A percentile compares a stretch with the other conserved stretches of the same genome.
These are phyloP conservation scores for Parthenolecanium corni DNA, from an alignment of 2,888 invertebrate species.

Conservation along the genomic window DNA sequence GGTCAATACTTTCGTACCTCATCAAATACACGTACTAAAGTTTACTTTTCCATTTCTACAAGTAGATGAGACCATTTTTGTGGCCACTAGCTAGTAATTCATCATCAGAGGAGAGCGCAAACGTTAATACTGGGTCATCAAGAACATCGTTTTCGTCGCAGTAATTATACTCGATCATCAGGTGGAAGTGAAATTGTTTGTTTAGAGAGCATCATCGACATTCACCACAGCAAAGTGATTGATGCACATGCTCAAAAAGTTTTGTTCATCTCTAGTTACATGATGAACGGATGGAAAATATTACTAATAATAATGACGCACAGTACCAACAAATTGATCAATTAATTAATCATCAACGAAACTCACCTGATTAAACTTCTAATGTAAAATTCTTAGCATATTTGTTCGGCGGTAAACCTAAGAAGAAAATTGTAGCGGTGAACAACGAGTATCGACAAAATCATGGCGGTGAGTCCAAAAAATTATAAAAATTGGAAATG, in stretches of 20 bases:
- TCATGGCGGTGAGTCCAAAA: too few species aligned
- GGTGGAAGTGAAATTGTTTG: constrained; percentile 45
- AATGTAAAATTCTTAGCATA: constrained; percentile 67
- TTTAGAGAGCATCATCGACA: constrained; percentile 49
- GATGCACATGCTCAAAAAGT: constrained; percentile 64
- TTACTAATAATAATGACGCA: constrained; percentile 1
- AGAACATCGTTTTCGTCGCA: constrained; percentile 40
- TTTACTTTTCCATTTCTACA: constrained; percentile 53
- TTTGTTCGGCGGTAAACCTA: constrained; percentile 61
- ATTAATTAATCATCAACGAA: constrained; percentile 13
- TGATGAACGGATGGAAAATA: constrained; percentile 35
- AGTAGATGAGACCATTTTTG: constrained; percentile 69
- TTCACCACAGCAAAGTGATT: constrained; percentile 59
- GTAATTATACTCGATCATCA: constrained; percentile 36
- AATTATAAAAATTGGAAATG: too few species aligned
- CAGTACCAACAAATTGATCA: neutral
- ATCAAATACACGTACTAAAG: constrained; percentile 9
- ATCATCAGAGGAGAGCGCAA: constrained; percentile 55
- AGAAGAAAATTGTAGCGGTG: neutral
- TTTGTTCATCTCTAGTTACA: constrained; percentile 58
- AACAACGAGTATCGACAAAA: too few species aligned
- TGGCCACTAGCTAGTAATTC: constrained; percentile 61
- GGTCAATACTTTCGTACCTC: neutral
- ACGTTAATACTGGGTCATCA: constrained; percentile 57
- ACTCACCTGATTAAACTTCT: constrained; percentile 58